Conservation (phyloP, 2,888 invertebrate species). For the Cerceris ruficornis region DNA sequence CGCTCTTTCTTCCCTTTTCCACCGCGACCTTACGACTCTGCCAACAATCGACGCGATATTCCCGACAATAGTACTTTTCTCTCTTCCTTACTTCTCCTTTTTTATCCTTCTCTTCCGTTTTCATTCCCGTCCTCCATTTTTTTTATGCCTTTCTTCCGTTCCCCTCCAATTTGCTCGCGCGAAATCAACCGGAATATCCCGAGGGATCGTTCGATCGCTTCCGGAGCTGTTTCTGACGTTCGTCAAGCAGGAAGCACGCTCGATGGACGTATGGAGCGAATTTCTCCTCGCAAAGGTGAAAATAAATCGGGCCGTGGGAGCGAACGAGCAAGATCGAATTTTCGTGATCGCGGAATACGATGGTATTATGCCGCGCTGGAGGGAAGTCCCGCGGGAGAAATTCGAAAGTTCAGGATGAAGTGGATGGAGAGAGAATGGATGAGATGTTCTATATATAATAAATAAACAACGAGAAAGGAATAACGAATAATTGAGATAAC, state of each 20-base stretch:
- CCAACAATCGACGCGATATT: too few species aligned
- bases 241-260: constrained; percentile 34
- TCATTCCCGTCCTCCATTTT: too few species aligned
- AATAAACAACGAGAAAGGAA: too few species aligned
- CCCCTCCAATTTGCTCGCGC: constrained; percentile 14
- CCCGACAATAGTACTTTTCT: not conserved
- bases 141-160: constrained; percentile 20
- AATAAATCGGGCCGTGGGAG: constrained; percentile 16
- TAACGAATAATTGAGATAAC: too few species aligned
- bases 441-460: too few species aligned
- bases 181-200: constrained; percentile 36
- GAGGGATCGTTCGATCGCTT: constrained; percentile 35
- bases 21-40: too few species aligned
- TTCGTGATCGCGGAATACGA: constrained; percentile 4
- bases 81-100: not conserved
- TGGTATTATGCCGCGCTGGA: not conserved
- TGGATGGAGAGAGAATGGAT: too few species aligned
- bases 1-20: too few species aligned
- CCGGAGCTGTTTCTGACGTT: constrained; percentile 43
- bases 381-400: not conserved
- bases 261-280: constrained; percentile 36
- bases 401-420: not conserved
- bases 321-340: not conserved
- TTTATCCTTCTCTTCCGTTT: not conserved
- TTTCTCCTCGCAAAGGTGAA: constrained; percentile 7